phyloP scores from a whole-genome alignment of 1,140 invertebrate species.

The Tetragonula clypearis region DNA sequence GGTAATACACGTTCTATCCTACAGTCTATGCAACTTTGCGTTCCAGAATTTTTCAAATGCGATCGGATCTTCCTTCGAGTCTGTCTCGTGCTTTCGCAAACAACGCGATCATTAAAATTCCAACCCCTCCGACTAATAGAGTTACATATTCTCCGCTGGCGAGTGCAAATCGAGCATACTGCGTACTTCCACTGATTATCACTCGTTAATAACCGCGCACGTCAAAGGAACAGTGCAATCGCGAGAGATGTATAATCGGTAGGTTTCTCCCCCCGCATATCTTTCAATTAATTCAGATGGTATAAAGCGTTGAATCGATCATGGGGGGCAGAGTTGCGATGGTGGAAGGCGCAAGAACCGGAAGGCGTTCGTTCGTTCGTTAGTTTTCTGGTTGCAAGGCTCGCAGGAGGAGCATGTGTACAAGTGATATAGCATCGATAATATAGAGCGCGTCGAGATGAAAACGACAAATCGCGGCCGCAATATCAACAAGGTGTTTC shows the following conservation, averaged over 20 bases:
- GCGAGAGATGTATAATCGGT: neutral
- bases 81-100: neutral
- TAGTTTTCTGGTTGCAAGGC: neutral
- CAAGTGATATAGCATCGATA: slow-evolving; percentile 44
- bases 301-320: neutral
- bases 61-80: neutral
- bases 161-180: neutral
- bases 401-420: neutral
- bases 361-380: neutral
- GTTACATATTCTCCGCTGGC: neutral
- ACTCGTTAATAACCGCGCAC: neutral
- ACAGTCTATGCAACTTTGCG: too few species aligned
- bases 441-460: slow-evolving; percentile 26
- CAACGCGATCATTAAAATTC: neutral
- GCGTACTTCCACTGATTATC: neutral
- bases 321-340: neutral
- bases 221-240: neutral
- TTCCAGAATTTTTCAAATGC: too few species aligned
- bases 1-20: too few species aligned
- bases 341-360: neutral
- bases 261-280: neutral
- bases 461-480: slow-evolving; percentile 37
- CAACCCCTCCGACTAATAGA: neutral
- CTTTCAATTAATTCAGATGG: slow-evolving; percentile 16
- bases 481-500: slow-evolving; percentile 48